These are phyloP conservation scores for Thera obeliscata DNA, from an alignment of 2,888 invertebrate species.

Conservation along the genomic window DNA sequence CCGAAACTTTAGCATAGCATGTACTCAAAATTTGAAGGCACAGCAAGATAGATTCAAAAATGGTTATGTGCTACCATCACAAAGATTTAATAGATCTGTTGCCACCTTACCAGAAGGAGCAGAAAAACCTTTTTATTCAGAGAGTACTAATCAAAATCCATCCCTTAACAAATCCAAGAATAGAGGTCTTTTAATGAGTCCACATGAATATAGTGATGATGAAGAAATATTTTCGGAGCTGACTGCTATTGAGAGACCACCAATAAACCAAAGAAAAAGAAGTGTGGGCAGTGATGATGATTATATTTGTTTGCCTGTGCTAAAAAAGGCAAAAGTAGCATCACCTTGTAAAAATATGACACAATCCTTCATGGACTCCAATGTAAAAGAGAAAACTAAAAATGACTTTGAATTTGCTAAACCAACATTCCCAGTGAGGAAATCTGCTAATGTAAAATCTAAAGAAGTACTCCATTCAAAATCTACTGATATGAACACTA, in stretches of 20 bases:
- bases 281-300: conserved; percentile 48
- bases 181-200: conserved; percentile 21
- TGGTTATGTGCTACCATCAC: conserved; percentile 61
- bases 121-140: conserved; percentile 34
- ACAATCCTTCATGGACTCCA: conserved; percentile 22
- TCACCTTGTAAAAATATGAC: conserved; percentile 45
- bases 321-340: conserved; percentile 52
- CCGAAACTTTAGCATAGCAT: conserved; percentile 36
- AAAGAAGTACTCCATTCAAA: conserved; percentile 55
- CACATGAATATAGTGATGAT: conserved; percentile 50
- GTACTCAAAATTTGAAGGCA: conserved; percentile 33
- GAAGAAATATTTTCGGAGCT: conserved; percentile 58
- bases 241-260: conserved; percentile 41
- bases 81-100: conserved; percentile 63
- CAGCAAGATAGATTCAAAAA: conserved; percentile 64
- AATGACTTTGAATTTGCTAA: conserved; percentile 64
- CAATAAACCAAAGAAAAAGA: conserved; percentile 45
- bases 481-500: conserved; percentile 45
- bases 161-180: conserved; percentile 15
- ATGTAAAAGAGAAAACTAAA: conserved; percentile 36
- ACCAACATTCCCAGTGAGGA: conserved; percentile 59
- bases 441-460: conserved; percentile 44
- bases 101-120: conserved; percentile 47
- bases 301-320: conserved; percentile 41
- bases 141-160: conserved; percentile 21